Percentiles rank a stretch among this genome's conserved stretches.
These are phyloP conservation scores for Cotesia typhae DNA, from an alignment of 1,140 invertebrate genomes.

Conservation along the genomic window DNA sequence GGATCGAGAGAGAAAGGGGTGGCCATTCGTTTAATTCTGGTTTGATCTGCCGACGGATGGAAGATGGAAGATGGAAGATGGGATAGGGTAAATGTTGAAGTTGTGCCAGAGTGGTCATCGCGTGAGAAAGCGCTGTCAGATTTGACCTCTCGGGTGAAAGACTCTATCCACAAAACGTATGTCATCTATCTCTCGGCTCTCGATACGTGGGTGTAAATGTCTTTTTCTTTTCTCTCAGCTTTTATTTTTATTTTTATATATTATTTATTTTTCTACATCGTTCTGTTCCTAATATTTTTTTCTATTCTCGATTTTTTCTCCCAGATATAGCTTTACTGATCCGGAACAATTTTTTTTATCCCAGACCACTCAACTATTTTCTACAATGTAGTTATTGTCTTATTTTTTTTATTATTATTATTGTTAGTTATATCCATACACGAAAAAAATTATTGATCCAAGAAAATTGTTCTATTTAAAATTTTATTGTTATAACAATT, in stretches of 20 bases:
- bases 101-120: slow-evolving; percentile 51
- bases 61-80: neutral
- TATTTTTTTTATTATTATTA: too few relatives aligned
- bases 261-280: too few relatives aligned
- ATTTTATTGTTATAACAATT: too few relatives aligned
- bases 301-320: neutral
- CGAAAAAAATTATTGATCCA: too few relatives aligned
- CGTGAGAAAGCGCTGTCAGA: slow-evolving; percentile 64
- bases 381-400: too few relatives aligned
- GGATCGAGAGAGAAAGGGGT: slow-evolving; percentile 57
- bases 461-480: too few relatives aligned
- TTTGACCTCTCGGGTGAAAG: slow-evolving; percentile 53
- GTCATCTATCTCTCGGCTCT: neutral
- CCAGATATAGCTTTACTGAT: neutral
- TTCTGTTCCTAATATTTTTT: slow-evolving; percentile 2
- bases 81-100: neutral
- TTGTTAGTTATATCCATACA: too few relatives aligned
- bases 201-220: slow-evolving; percentile 7
- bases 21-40: slow-evolving; percentile 57
- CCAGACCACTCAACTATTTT: slow-evolving; percentile 1
- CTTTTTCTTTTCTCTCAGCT: neutral
- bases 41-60: slow-evolving; percentile 50
- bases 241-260: neutral
- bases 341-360: slow-evolving; percentile 2
- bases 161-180: slow-evolving; percentile 29